These are phyloP conservation scores for Whitmania pigra DNA, from an alignment of 1,140 invertebrate species.

Conservation along the genomic window DNA sequence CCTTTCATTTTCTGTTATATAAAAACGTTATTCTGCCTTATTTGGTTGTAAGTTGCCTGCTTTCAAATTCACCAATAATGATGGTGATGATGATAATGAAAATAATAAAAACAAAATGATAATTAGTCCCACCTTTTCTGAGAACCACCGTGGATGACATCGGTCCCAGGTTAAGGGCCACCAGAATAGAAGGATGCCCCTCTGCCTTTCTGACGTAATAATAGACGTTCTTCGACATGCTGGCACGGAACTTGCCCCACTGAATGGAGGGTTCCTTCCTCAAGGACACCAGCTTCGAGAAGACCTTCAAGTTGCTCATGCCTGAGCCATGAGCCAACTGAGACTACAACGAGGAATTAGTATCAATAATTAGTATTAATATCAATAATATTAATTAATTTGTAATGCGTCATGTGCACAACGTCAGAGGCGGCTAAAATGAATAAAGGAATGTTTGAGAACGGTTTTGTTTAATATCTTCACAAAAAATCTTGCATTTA, in stretches of 20 bases:
- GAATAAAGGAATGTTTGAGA: too few species aligned
- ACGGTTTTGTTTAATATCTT: neutral
- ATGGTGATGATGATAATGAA: too few species aligned
- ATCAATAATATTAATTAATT: too few species aligned
- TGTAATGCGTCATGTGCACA: too few species aligned
- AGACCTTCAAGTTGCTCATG: constrained; percentile 29
- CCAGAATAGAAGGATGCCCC: constrained; percentile 35
- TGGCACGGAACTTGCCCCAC: constrained; percentile 34
- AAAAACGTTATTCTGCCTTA: too few species aligned
- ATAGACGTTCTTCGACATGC: constrained; percentile 29
- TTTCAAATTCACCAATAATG: too few species aligned
- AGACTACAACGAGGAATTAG: constrained; percentile 23
- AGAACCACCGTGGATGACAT: constrained; percentile 28
- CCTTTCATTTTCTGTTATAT: too few species aligned
- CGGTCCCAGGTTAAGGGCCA: constrained; percentile 34
- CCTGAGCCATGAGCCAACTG: constrained; percentile 31
- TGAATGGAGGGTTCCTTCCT: constrained; percentile 36
- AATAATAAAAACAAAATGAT: neutral
- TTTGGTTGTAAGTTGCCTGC: too few species aligned
- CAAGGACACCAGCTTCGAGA: constrained; percentile 33
- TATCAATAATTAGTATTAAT: too few species aligned
- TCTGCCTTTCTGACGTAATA: constrained; percentile 34
- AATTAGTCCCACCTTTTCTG: constrained; percentile 17
- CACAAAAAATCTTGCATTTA: constrained; percentile 19
- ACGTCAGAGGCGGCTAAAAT: too few species aligned